phyloP scores from a whole-genome alignment of 2,888 invertebrate genomes.

The Erpobdella octoculata region DNA sequence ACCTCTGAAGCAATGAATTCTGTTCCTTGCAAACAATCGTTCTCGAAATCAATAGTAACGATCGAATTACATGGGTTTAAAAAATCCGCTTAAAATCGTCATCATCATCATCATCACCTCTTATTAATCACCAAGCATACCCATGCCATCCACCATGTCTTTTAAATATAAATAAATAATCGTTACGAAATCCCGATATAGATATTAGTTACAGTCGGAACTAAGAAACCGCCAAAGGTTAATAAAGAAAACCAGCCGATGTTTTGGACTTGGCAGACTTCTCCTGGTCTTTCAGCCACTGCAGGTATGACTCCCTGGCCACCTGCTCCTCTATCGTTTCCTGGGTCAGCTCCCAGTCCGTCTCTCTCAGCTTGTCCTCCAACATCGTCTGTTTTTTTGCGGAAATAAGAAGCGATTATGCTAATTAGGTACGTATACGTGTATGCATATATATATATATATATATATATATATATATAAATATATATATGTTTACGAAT shows the following conservation, averaged over 20 bases:
- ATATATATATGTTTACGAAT: not conserved
- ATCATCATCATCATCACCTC: too few species aligned
- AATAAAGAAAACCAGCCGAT: conserved; percentile 40
- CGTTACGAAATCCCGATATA: too few species aligned
- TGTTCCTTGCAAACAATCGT: too few species aligned
- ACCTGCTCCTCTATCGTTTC: conserved; percentile 82
- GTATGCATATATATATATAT: not conserved
- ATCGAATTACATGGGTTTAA: too few species aligned
- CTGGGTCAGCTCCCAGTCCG: conserved; percentile 84
- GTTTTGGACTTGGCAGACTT: conserved; percentile 40
- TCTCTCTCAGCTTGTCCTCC: conserved; percentile 77
- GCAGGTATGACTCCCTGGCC: conserved; percentile 73
- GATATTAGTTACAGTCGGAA: too few species aligned
- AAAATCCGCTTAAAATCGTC: too few species aligned
- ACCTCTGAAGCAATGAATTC: too few species aligned
- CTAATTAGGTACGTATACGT: not conserved
- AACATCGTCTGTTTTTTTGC: conserved; percentile 65
- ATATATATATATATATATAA: not conserved
- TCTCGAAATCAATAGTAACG: too few species aligned
- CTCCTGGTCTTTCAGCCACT: conserved; percentile 60
- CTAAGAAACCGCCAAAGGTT: too few species aligned
- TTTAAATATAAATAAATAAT: too few species aligned
- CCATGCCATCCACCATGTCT: too few species aligned
- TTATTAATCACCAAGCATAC: too few species aligned
- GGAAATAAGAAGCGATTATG: not conserved